These are phyloP conservation scores for Elaphurus davidianus DNA, from an alignment of 2,113 vertebrate species.

Conservation along the genomic window DNA sequence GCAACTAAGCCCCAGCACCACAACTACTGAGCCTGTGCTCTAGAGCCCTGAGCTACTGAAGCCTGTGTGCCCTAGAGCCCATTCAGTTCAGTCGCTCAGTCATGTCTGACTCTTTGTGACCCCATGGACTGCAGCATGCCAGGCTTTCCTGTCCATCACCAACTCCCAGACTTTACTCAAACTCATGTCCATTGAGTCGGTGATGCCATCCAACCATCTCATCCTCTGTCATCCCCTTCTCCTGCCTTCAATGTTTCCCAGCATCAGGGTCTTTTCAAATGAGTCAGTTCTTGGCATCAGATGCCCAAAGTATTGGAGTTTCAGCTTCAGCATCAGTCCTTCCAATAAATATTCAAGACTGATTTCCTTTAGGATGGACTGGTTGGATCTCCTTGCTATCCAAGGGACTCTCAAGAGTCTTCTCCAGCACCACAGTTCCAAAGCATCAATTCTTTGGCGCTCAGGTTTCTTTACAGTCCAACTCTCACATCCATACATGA, in stretches of 20 bases:
- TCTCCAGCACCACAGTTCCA: neutral
- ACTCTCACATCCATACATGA: neutral
- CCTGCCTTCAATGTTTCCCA: neutral
- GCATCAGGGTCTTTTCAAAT: neutral
- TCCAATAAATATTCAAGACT: neutral
- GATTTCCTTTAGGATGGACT: neutral
- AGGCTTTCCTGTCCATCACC: neutral
- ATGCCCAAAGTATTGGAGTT: neutral
- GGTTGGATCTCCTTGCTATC: neutral
- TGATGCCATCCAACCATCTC: neutral
- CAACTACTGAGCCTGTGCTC: neutral
- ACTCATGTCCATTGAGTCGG: neutral
- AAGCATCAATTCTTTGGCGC: accelerated
- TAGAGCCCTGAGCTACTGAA: neutral
- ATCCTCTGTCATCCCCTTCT: neutral
- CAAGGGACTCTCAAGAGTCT: neutral
- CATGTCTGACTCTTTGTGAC: neutral
- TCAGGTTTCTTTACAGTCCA: neutral
- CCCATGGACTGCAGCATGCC: neutral
- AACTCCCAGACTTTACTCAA: neutral
- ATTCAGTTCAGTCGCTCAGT: neutral
- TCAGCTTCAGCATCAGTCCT: neutral
- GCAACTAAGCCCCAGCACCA: neutral
- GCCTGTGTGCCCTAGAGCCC: neutral
- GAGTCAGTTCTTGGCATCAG: neutral